phyloP scores from a whole-genome alignment of 92 coral and sea anemone species.

The Montipora capitata region DNA sequence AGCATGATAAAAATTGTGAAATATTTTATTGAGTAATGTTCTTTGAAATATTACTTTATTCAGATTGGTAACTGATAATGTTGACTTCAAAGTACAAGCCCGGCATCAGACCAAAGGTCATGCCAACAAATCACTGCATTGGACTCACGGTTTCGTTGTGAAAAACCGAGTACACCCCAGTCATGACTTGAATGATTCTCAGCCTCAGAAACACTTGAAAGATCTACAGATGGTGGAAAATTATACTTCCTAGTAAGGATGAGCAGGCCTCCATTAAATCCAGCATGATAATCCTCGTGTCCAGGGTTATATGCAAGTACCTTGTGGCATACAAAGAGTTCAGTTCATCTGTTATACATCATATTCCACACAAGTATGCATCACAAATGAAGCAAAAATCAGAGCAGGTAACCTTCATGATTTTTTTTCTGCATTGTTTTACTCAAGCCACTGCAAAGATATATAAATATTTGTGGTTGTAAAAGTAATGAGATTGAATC shows the following conservation, averaged over 20 bases:
- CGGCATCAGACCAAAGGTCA: constrained; percentile 30
- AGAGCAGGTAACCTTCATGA: background rate
- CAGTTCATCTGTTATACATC: constrained; percentile 13
- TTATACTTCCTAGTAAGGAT: constrained; percentile 6
- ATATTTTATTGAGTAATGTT: too few relatives aligned
- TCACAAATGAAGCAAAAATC: constrained; percentile 39
- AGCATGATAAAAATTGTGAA: too few relatives aligned
- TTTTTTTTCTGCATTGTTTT: too few relatives aligned
- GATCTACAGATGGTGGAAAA: constrained; percentile 18
- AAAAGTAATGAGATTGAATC: too few relatives aligned
- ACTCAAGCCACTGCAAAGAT: too few relatives aligned
- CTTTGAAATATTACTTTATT: too few relatives aligned
- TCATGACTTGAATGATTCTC: background rate
- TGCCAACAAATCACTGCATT: constrained; percentile 36
- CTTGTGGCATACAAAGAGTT: constrained; percentile 12
- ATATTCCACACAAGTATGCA: constrained; percentile 10
- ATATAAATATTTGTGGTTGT: too few relatives aligned
- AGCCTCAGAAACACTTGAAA: constrained; percentile 27
- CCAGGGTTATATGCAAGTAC: constrained; percentile 11
- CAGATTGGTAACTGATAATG: constrained; percentile 38
- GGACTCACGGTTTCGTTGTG: constrained; percentile 41
- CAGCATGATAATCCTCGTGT: constrained; percentile 29
- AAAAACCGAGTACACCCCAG: constrained; percentile 27
- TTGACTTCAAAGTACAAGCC: constrained; percentile 33
- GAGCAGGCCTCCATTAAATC: constrained; percentile 6